Evolutionary conservation across 2,797 vertebrate genomes (phyloP).

Genomic region (Coendou prehensilis): DNA sequence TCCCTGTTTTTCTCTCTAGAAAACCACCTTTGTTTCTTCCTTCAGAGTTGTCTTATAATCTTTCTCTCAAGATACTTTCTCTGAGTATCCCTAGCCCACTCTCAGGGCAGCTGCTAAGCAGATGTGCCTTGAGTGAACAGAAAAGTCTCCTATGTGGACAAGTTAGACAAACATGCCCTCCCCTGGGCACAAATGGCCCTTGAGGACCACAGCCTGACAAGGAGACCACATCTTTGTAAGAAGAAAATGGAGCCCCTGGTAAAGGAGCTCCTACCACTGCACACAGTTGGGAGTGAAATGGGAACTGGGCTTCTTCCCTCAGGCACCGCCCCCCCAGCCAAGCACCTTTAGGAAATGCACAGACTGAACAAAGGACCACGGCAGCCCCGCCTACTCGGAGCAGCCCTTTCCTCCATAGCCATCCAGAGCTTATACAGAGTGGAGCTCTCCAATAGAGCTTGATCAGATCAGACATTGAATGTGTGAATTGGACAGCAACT

Average conservation of each 20-base stretch:
- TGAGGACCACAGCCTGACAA: background rate
- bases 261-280: background rate
- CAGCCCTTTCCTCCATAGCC: background rate
- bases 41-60: background rate
- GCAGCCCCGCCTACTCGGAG: background rate
- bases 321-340: background rate
- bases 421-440: background rate
- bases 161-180: background rate
- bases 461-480: background rate
- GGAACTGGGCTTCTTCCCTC: background rate
- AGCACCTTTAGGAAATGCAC: background rate
- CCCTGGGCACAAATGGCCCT: background rate
- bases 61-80: background rate
- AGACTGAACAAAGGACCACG: background rate
- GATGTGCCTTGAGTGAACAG: background rate
- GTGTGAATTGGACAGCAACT: background rate
- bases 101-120: background rate
- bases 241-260: background rate
- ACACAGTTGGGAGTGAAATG: background rate
- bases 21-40: constrained; percentile 2
- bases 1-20: background rate
- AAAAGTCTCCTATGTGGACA: background rate
- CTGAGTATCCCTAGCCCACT: background rate
- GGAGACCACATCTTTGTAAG: background rate
- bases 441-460: background rate